A percentile compares a stretch with the other conserved stretches of the same genome.
Conservation (phyloP, 2,113 vertebrate species). For the Megaleporinus macrocephalus region DNA sequence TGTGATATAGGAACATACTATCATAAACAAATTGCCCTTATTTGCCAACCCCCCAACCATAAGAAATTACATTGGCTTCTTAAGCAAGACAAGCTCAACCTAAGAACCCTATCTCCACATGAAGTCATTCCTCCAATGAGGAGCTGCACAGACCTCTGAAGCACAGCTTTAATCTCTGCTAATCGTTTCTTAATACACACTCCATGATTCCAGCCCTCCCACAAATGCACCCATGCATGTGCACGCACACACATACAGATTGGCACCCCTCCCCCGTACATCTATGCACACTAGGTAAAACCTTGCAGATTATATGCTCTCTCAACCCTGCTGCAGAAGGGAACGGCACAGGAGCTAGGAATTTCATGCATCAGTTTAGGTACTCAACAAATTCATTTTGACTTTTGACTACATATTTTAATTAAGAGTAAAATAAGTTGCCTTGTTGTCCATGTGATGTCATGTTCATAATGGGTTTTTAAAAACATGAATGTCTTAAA, state of each 20-base stretch:
- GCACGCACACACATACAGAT: constrained; percentile 41
- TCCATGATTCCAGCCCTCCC: constrained; percentile 55
- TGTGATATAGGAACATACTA: too few species aligned
- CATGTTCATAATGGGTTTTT: too few species aligned
- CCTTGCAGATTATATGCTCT: constrained; percentile 31
- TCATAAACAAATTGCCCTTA: too few species aligned
- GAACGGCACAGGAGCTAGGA: neutral
- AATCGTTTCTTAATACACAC: constrained; percentile 82
- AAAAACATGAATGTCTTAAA: too few species aligned
- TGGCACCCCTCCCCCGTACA: constrained; percentile 21
- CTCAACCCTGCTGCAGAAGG: neutral
- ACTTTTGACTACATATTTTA: neutral
- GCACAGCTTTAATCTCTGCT: constrained; percentile 83
- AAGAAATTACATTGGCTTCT: neutral
- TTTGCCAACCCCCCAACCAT: neutral
- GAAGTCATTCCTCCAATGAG: constrained; percentile 70
- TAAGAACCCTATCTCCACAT: constrained; percentile 55
- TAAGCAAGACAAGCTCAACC: constrained; percentile 37
- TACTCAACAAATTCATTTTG: neutral
- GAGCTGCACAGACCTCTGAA: constrained; percentile 69
- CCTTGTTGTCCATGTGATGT: too few species aligned
- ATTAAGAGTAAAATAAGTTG: neutral
- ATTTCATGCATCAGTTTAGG: neutral
- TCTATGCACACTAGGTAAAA: neutral
- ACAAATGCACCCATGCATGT: constrained; percentile 8